phyloP scores from a whole-genome alignment of 2,888 invertebrate genomes.

The Achlya flavicornis region DNA sequence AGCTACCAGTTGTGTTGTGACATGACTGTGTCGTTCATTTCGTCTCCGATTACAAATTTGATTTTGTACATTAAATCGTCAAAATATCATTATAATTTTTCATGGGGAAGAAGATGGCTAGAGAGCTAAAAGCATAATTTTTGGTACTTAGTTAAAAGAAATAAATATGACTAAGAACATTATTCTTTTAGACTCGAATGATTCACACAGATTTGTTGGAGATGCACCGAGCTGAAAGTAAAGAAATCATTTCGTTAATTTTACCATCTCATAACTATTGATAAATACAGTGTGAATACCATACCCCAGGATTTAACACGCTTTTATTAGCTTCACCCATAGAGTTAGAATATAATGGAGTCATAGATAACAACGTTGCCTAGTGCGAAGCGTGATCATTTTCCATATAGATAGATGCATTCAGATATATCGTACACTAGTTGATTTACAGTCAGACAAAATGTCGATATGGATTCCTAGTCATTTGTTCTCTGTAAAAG shows the following conservation, averaged over 20 bases:
- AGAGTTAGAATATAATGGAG: too few relatives aligned
- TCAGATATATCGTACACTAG: too few relatives aligned
- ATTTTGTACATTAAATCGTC: conserved; percentile 46
- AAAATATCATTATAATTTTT: conserved; percentile 47
- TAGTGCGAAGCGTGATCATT: too few relatives aligned
- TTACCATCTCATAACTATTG: too few relatives aligned
- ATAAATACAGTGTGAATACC: not conserved
- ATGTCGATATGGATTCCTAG: too few relatives aligned
- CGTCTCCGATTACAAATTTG: conserved; percentile 48
- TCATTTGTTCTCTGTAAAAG: too few relatives aligned
- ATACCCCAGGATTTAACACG: too few relatives aligned
- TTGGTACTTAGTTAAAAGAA: conserved; percentile 46
- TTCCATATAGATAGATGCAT: too few relatives aligned
- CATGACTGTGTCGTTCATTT: conserved; percentile 25
- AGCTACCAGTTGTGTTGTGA: conserved; percentile 27
- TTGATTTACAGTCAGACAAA: too few relatives aligned
- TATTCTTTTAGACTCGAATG: conserved; percentile 45
- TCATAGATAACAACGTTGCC: too few relatives aligned
- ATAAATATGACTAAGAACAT: conserved; percentile 52
- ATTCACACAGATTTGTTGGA: conserved; percentile 44
- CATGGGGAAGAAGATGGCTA: conserved; percentile 53
- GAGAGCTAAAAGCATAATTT: conserved; percentile 68
- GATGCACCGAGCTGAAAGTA: conserved; percentile 51
- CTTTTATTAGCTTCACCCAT: too few relatives aligned
- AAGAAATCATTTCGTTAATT: conserved; percentile 13